phyloP scores from a whole-genome alignment of 2,888 invertebrate species.

The Erebia palarica region DNA sequence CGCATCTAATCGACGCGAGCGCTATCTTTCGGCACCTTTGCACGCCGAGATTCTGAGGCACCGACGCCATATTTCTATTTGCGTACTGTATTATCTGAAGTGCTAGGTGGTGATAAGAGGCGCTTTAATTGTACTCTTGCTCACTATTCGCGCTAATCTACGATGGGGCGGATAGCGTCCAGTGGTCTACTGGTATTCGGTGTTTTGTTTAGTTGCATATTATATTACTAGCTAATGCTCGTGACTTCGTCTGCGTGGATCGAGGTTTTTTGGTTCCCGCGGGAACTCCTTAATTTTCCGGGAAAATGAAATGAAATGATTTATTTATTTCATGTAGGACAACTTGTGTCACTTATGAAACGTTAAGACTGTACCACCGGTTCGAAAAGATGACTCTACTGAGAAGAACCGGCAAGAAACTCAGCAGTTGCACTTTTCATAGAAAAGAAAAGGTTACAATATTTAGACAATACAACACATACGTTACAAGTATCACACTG shows the following conservation, averaged over 20 bases:
- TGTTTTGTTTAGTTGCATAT: neutral
- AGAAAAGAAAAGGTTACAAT: too few relatives aligned
- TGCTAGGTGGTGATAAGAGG: constrained; percentile 59
- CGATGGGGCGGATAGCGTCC: constrained; percentile 19
- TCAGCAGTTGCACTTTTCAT: too few relatives aligned
- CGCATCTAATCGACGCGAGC: constrained; percentile 74
- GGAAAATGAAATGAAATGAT: too few relatives aligned
- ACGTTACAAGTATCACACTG: too few relatives aligned
- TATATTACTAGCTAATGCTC: neutral
- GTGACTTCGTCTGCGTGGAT: constrained; percentile 6
- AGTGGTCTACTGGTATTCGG: constrained; percentile 21
- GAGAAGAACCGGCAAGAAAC: too few relatives aligned
- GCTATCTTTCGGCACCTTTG: constrained; percentile 79
- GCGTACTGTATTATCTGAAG: constrained; percentile 54
- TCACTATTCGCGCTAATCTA: constrained; percentile 29
- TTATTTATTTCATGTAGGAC: too few relatives aligned
- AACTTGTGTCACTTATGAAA: too few relatives aligned
- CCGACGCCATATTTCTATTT: constrained; percentile 69
- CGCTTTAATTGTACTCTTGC: constrained; percentile 45
- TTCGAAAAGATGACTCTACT: too few relatives aligned
- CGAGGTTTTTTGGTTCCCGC: too few relatives aligned
- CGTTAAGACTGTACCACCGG: too few relatives aligned
- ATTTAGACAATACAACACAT: too few relatives aligned
- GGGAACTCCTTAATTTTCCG: too few relatives aligned
- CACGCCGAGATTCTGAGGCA: constrained; percentile 70